Evolutionary conservation across 2,888 invertebrate species (phyloP).

Genomic region (Melanotus villosus): DNA sequence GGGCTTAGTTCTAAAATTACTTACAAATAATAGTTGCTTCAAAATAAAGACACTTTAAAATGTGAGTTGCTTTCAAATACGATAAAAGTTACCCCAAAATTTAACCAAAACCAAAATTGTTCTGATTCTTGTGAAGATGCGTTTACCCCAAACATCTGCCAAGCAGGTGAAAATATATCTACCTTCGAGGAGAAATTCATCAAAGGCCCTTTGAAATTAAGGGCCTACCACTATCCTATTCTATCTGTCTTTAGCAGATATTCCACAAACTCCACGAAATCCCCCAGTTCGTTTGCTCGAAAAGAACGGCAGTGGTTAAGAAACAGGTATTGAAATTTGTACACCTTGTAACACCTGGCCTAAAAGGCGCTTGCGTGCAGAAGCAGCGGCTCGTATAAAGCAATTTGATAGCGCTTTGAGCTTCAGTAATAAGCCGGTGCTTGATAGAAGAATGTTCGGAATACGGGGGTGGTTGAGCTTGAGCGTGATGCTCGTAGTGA

Average conservation of each 20-base stretch:
- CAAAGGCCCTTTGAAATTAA: conserved; percentile 36
- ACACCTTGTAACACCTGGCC: conserved; percentile 46
- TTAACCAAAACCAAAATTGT: not conserved
- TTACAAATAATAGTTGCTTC: too few relatives aligned
- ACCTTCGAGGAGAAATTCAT: conserved; percentile 37
- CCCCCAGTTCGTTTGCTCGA: not conserved
- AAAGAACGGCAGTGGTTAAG: conserved; percentile 17
- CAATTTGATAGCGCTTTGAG: conserved; percentile 40
- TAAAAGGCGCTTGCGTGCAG: conserved; percentile 42
- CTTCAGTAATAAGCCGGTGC: conserved; percentile 40
- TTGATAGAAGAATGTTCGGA: conserved; percentile 28
- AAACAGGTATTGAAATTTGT: conserved; percentile 34
- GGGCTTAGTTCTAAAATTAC: too few relatives aligned
- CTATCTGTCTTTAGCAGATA: conserved; percentile 8
- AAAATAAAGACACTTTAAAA: too few relatives aligned
- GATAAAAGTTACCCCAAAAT: too few relatives aligned
- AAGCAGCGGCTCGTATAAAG: conserved; percentile 41
- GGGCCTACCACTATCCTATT: conserved; percentile 27
- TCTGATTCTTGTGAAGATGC: not conserved
- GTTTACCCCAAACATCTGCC: conserved; percentile 35
- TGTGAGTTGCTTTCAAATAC: too few relatives aligned
- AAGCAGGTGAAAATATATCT: conserved; percentile 43
- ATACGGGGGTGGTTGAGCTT: conserved; percentile 36
- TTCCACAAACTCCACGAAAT: not conserved
- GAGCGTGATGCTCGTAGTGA: conserved; percentile 44